A percentile compares a stretch with the other conserved stretches of the same genome.
These are phyloP conservation scores for Coptodon rendalli DNA, from an alignment of 2,113 vertebrate species.

Conservation along the genomic window DNA sequence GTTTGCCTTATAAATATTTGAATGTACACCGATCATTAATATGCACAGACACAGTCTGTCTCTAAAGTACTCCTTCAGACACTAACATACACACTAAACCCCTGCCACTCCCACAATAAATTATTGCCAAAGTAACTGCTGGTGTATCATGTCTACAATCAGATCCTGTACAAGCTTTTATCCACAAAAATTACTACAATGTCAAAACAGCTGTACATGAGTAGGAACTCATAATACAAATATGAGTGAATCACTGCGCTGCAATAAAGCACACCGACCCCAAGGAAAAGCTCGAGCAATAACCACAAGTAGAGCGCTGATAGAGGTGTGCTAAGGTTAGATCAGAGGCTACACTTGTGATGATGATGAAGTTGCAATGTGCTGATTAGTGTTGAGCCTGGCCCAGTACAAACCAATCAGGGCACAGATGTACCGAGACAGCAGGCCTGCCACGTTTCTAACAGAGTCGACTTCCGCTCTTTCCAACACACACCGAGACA, in stretches of 20 bases:
- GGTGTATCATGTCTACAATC: conserved; percentile 1
- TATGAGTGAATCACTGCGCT: conserved; percentile 6
- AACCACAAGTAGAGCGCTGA: conserved; percentile 12
- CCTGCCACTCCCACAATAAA: conserved; percentile 37
- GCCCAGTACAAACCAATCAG: conserved; percentile 22
- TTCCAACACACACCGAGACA: conserved; percentile 29
- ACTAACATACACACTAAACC: conserved; percentile 33
- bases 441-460: conserved; percentile 41
- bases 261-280: not conserved
- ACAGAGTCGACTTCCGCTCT: conserved; percentile 58
- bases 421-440: conserved; percentile 62
- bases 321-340: conserved; percentile 46
- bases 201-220: conserved; percentile 15
- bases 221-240: not conserved
- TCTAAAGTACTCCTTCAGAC: conserved; percentile 29
- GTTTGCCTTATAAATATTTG: conserved; percentile 77
- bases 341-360: conserved; percentile 5
- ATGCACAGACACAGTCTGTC: conserved; percentile 63
- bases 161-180: not conserved
- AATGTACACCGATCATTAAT: conserved; percentile 73
- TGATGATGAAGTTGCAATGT: conserved; percentile 42
- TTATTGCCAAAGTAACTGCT: not conserved
- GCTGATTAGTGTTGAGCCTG: conserved; percentile 38
- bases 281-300: not conserved
- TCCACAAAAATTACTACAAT: not conserved